Conservation (phyloP, 1,140 invertebrate species). For the Calephelis nemesis region DNA sequence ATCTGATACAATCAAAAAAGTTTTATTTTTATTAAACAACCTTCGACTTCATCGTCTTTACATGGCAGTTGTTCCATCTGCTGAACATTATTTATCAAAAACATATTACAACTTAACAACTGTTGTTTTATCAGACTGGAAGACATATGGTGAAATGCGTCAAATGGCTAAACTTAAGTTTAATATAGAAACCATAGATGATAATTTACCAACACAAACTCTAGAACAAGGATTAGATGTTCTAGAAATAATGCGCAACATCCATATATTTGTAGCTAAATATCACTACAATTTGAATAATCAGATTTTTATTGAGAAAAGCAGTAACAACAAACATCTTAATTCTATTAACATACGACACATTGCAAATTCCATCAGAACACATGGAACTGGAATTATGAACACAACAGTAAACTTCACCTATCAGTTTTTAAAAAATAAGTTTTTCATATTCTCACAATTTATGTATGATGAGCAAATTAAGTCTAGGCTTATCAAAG, state of each 20-base stretch:
- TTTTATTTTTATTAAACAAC: slow-evolving; percentile 79
- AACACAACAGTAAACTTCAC: slow-evolving; percentile 98
- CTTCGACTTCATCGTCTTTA: slow-evolving; percentile 69
- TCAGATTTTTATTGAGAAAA: slow-evolving; percentile 96
- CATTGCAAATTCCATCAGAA: slow-evolving; percentile 98
- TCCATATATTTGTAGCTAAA: slow-evolving; percentile 95
- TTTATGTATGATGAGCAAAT: slow-evolving; percentile 99
- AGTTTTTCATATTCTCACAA: slow-evolving; percentile 97
- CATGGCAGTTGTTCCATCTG: slow-evolving; percentile 76
- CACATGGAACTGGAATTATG: slow-evolving; percentile 98
- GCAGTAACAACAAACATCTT: slow-evolving; percentile 95
- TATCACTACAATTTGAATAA: slow-evolving; percentile 98
- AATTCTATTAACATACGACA: slow-evolving; percentile 98
- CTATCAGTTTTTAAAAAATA: slow-evolving; percentile 97
- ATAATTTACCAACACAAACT: slow-evolving; percentile 97
- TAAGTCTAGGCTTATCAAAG: slow-evolving; percentile 95
- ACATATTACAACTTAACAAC: slow-evolving; percentile 99
- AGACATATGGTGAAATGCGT: slow-evolving; percentile 97
- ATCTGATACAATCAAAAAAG: slow-evolving; percentile 73
- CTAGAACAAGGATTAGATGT: slow-evolving; percentile 99
- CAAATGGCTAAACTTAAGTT: slow-evolving; percentile 94
- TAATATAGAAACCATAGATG: slow-evolving; percentile 89
- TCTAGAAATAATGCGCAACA: slow-evolving; percentile 98
- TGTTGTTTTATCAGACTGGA: slow-evolving; percentile 98
- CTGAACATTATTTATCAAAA: slow-evolving; percentile 95